These are phyloP conservation scores for Pygmarrhopalites habei DNA, from an alignment of 1,140 invertebrate genomes.

Conservation along the genomic window DNA sequence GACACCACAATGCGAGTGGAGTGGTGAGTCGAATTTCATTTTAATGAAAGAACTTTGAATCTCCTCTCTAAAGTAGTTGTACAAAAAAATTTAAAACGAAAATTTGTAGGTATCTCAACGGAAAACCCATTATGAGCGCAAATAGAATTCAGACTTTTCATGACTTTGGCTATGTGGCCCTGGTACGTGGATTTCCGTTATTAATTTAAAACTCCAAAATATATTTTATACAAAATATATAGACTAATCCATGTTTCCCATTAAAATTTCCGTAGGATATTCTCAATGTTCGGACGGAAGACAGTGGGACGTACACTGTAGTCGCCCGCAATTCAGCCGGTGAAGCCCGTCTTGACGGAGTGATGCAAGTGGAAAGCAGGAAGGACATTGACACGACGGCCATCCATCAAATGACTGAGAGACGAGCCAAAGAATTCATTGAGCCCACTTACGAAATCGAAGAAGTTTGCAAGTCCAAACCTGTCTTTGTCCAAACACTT, in stretches of 20 bases:
- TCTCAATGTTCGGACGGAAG: slow-evolving; percentile 72
- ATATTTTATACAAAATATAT: no score
- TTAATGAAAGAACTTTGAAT: not conserved
- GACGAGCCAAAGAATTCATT: not conserved
- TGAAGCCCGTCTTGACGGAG: slow-evolving; percentile 69
- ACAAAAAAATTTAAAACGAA: no score
- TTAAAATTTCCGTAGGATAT: no score
- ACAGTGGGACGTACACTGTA: slow-evolving; percentile 79
- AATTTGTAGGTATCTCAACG: slow-evolving; percentile 93
- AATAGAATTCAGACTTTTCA: slow-evolving; percentile 85
- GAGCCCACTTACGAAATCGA: slow-evolving; percentile 8
- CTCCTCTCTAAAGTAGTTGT: slow-evolving; percentile 51
- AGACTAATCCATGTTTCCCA: no score
- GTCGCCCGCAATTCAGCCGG: slow-evolving; percentile 80
- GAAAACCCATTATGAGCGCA: slow-evolving; percentile 69
- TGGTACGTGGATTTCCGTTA: no score
- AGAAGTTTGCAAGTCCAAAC: slow-evolving; percentile 50
- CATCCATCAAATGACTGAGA: slow-evolving; percentile 16
- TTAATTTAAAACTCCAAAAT: no score
- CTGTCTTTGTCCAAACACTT: slow-evolving; percentile 77
- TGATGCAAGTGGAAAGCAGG: slow-evolving; percentile 71
- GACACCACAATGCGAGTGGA: slow-evolving; percentile 68
- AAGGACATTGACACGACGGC: slow-evolving; percentile 6
- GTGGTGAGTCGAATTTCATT: not conserved
- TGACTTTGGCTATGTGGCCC: slow-evolving; percentile 89